phyloP scores from a whole-genome alignment of 2,113 vertebrate genomes.

The Salvelinus namaycush region DNA sequence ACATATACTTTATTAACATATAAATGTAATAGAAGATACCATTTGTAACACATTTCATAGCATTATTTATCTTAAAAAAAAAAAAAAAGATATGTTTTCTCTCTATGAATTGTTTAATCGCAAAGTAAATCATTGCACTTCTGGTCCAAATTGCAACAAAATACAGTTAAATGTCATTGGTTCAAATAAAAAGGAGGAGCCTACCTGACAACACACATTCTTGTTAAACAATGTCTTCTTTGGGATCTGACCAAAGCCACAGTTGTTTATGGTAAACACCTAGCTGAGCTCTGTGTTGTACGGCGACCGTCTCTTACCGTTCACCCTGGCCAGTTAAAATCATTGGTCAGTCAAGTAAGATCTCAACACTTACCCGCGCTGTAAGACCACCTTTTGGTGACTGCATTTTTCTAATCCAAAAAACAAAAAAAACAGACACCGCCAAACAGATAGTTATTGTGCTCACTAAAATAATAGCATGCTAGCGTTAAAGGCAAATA shows the following conservation, averaged over 20 bases:
- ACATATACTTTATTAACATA: constrained; percentile 51
- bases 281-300: not conserved
- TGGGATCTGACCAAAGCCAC: constrained; percentile 34
- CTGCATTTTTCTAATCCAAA: constrained; percentile 19
- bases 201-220: constrained; percentile 19
- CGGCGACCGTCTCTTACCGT: not conserved
- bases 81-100: constrained; percentile 58
- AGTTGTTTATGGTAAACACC: constrained; percentile 16
- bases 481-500: constrained; percentile 21
- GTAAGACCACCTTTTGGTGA: not conserved
- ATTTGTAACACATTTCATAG: constrained; percentile 63
- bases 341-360: constrained; percentile 25
- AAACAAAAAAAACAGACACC: constrained; percentile 12
- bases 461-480: constrained; percentile 32
- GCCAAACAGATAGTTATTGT: constrained; percentile 14
- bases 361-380: constrained; percentile 3
- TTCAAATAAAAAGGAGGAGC: constrained; percentile 9
- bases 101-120: constrained; percentile 64
- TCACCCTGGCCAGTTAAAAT: not conserved
- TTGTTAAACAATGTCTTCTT: constrained; percentile 31
- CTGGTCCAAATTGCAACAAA: constrained; percentile 54
- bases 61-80: constrained; percentile 49
- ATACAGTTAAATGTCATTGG: constrained; percentile 33
- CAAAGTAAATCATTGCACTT: constrained; percentile 58
- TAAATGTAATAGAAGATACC: constrained; percentile 54